Evolutionary conservation across 2,888 invertebrate species (phyloP).

Genomic region (Rhamnusium bicolor): DNA sequence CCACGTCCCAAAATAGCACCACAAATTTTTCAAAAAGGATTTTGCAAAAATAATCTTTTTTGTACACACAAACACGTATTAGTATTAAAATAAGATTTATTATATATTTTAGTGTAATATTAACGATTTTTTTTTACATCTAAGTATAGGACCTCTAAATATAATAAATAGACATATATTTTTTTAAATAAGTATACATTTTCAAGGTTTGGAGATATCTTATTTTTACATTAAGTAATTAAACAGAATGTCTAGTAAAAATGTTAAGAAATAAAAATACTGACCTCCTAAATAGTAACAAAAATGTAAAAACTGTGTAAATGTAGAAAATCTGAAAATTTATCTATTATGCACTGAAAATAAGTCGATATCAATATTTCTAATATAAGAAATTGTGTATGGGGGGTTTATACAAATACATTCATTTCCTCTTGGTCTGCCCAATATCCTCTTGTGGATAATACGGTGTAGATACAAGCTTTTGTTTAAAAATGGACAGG

Average conservation of each 20-base stretch:
- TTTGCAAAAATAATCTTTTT: constrained; percentile 59
- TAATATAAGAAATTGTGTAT: too few species aligned
- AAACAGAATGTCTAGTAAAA: constrained; percentile 23
- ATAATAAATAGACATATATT: constrained; percentile 39
- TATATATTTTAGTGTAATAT: constrained; percentile 10
- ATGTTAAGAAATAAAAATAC: constrained; percentile 28
- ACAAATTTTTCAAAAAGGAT: constrained; percentile 44
- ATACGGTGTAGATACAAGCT: background rate
- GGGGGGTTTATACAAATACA: background rate
- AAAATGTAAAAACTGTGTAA: background rate
- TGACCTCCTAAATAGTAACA: constrained; percentile 1
- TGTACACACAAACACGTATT: constrained; percentile 52
- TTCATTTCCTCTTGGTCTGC: background rate
- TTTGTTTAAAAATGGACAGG: too few species aligned
- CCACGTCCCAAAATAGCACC: constrained; percentile 44
- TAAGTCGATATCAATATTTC: too few species aligned
- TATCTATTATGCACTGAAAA: background rate
- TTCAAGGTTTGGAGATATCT: constrained; percentile 16
- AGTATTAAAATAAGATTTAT: constrained; percentile 52
- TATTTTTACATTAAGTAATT: constrained; percentile 25
- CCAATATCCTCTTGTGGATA: background rate
- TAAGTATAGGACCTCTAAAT: constrained; percentile 32
- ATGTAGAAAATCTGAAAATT: background rate
- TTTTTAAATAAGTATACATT: constrained; percentile 42
- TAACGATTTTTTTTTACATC: constrained; percentile 32